phyloP scores from a whole-genome alignment of 1,140 invertebrate species.

The Orchesella cincta region DNA sequence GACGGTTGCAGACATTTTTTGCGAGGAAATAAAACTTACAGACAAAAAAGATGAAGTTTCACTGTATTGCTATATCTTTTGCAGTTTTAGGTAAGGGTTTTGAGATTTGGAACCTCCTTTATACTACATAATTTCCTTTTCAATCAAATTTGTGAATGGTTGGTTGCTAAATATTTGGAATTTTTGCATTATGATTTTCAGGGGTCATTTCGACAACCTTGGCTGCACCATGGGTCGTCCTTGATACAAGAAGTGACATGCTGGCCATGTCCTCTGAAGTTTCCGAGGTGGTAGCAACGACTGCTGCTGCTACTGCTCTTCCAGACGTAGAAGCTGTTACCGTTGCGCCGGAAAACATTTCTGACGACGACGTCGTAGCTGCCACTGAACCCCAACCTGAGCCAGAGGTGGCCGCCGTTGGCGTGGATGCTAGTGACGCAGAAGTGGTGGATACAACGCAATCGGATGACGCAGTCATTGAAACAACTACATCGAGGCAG shows the following conservation, averaged over 20 bases:
- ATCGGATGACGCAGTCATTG: neutral
- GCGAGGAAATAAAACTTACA: no score
- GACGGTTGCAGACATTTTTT: no score
- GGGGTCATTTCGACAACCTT: neutral
- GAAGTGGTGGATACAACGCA: neutral
- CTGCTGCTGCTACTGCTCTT: neutral
- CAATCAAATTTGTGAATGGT: no score
- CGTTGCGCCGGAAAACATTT: neutral
- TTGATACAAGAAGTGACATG: conserved; percentile 14
- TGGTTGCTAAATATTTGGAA: no score
- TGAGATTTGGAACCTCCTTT: no score
- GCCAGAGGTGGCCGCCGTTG: neutral
- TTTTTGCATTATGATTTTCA: no score
- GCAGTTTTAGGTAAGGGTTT: no score
- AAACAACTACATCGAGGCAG: neutral
- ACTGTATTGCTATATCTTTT: no score
- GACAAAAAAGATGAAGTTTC: no score
- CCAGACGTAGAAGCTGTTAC: neutral
- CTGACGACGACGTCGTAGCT: neutral
- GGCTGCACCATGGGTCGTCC: conserved; percentile 14
- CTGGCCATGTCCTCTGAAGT: conserved; percentile 3
- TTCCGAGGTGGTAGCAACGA: neutral
- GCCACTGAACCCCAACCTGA: neutral
- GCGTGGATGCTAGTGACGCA: neutral
- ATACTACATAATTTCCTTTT: no score